A percentile compares a stretch with the other conserved stretches of the same genome.
phyloP scores from a whole-genome alignment of 1,140 invertebrate species.

The Aphidius gifuensis region DNA sequence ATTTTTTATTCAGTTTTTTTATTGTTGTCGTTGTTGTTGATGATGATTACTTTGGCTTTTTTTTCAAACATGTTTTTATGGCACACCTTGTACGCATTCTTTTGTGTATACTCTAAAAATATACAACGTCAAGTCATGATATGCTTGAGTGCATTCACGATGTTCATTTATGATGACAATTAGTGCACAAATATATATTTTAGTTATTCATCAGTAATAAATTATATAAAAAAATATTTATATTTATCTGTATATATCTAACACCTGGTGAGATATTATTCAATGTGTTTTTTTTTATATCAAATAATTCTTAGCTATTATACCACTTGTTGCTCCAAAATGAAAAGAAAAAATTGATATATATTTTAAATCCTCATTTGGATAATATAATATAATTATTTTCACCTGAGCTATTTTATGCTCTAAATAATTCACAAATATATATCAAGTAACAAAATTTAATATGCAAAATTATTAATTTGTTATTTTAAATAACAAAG shows the following conservation, averaged over 20 bases:
- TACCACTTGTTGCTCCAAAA: too few relatives aligned
- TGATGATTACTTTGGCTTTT: not conserved
- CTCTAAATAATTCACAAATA: slow-evolving; percentile 39
- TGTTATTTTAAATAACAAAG: too few relatives aligned
- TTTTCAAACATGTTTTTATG: not conserved
- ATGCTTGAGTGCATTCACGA: not conserved
- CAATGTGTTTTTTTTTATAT: too few relatives aligned
- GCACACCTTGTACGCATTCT: slow-evolving; percentile 10
- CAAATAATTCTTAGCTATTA: too few relatives aligned
- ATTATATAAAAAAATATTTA: too few relatives aligned
- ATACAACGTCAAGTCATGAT: slow-evolving; percentile 1
- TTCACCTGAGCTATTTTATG: slow-evolving; percentile 46
- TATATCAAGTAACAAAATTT: not conserved
- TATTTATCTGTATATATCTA: too few relatives aligned
- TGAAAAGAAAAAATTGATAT: too few relatives aligned
- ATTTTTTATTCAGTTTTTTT: not conserved
- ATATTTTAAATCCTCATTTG: not conserved
- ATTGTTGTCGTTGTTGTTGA: not conserved
- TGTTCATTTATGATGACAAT: slow-evolving; percentile 6
- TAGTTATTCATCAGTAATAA: too few relatives aligned
- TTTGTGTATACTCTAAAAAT: not conserved
- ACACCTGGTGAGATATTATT: too few relatives aligned
- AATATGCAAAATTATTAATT: not conserved
- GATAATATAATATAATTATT: slow-evolving; percentile 28
- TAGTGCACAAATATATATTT: slow-evolving; percentile 12